Conservation (phyloP, 2,113 vertebrate genomes). For the Sinocyclocheilus maitianheensis region DNA sequence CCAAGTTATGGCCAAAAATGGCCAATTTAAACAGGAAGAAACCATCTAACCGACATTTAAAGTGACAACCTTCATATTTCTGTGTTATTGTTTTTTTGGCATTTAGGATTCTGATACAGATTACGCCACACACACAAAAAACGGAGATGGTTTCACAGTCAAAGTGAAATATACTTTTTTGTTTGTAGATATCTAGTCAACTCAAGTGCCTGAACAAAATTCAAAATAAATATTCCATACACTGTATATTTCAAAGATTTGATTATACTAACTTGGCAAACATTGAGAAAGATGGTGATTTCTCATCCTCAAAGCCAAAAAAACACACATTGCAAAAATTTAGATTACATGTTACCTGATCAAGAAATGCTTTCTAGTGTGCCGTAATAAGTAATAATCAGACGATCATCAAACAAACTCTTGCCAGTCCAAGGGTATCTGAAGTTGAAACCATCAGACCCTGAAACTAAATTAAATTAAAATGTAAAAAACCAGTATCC, state of each 20-base stretch:
- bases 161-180: not conserved
- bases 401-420: not conserved
- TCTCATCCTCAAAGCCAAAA: not conserved
- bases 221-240: not conserved
- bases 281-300: not conserved
- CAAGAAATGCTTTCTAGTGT: not conserved
- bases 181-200: not conserved
- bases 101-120: not conserved
- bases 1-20: not conserved
- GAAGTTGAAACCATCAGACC: not conserved
- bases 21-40: not conserved
- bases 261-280: not conserved
- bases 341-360: not conserved
- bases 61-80: not conserved
- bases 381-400: not conserved
- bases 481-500: too few species aligned
- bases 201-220: not conserved
- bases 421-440: not conserved
- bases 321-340: not conserved
- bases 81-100: not conserved
- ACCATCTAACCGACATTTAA: not conserved
- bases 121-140: not conserved
- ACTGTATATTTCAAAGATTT: not conserved
- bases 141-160: not conserved
- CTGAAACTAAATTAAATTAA: too few species aligned